These are phyloP conservation scores for Struthidea cinerea DNA, from an alignment of 2,113 vertebrate species.

Conservation along the genomic window DNA sequence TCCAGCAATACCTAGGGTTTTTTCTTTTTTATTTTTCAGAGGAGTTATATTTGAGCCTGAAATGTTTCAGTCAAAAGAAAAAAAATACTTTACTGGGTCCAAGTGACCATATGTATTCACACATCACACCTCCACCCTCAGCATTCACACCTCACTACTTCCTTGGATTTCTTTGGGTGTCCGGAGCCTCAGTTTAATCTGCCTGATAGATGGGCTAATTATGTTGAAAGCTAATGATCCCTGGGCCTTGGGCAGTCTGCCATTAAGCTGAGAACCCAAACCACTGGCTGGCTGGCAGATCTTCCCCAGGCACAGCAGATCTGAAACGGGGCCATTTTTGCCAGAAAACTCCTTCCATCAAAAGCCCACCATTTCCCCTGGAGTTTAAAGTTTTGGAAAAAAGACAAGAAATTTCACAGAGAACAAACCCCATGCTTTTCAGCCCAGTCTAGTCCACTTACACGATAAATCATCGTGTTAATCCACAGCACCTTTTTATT, in stretches of 20 bases:
- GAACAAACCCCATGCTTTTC: background rate
- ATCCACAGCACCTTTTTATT: background rate
- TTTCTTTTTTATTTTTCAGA: background rate
- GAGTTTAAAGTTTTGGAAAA: background rate
- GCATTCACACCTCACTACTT: background rate
- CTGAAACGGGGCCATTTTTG: background rate
- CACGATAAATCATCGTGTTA: background rate
- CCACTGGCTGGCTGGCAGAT: background rate
- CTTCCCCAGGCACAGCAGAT: background rate
- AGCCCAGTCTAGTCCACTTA: background rate
- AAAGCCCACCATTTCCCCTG: background rate
- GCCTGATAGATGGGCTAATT: slow-evolving; percentile 21
- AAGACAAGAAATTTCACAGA: background rate
- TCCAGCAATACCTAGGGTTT: background rate
- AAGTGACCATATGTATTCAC: background rate
- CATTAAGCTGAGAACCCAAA: background rate
- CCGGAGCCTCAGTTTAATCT: background rate
- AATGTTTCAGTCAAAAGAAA: background rate
- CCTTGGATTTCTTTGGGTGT: background rate
- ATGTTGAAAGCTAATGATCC: background rate
- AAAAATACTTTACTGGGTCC: background rate
- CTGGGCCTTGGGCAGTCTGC: background rate
- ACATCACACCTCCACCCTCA: background rate
- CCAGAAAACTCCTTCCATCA: background rate
- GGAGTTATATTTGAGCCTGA: background rate